A percentile compares a stretch with the other conserved stretches of the same genome.
phyloP scores from a whole-genome alignment of 2,797 vertebrate species.

The Trachops cirrhosus region DNA sequence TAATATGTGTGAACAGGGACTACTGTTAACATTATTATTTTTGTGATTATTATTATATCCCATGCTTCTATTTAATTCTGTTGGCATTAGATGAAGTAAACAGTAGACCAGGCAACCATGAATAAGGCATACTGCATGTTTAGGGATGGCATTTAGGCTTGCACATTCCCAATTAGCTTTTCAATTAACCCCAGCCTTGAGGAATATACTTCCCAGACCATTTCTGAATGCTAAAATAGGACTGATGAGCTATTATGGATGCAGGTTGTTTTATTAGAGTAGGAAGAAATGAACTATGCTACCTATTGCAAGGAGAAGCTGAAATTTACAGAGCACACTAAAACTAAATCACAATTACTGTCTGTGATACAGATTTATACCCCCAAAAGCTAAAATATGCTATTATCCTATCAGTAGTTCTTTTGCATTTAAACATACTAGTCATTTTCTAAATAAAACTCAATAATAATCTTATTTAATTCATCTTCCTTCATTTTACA shows the following conservation, averaged over 20 bases:
- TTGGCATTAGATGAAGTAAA: background rate
- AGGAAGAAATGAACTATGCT: background rate
- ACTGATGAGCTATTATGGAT: background rate
- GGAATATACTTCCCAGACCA: conserved; percentile 47
- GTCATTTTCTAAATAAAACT: conserved; percentile 60
- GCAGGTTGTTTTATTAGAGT: background rate
- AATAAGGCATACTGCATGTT: conserved; percentile 27
- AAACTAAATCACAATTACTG: conserved; percentile 13
- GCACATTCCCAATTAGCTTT: conserved; percentile 46
- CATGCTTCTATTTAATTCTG: background rate
- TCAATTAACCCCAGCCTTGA: conserved; percentile 50
- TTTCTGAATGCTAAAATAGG: conserved; percentile 40
- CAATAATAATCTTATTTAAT: conserved; percentile 65
- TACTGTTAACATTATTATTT: background rate
- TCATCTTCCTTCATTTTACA: conserved; percentile 52
- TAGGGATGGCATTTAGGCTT: conserved; percentile 47
- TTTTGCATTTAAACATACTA: conserved; percentile 9
- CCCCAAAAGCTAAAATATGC: background rate
- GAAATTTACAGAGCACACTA: background rate
- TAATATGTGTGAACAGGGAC: background rate
- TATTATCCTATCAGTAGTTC: conserved; percentile 38
- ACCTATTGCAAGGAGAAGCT: background rate
- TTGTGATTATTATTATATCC: background rate
- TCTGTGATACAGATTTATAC: background rate
- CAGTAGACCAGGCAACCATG: background rate